Conservation (phyloP, 2,797 vertebrate species). For the Rhinella marina region DNA sequence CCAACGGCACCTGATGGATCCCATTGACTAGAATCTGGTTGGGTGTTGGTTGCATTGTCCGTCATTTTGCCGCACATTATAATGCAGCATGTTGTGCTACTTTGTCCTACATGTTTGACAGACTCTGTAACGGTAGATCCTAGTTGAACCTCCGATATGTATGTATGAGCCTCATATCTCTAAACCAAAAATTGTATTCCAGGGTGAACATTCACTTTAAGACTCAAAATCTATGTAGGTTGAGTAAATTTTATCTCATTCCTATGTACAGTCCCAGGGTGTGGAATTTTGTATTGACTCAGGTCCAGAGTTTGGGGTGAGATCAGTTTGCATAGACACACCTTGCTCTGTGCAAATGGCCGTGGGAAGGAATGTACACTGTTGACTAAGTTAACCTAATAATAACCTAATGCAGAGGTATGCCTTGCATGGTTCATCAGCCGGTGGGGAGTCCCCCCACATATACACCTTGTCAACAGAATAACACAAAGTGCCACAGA, state of each 20-base stretch:
- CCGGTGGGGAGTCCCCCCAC: background rate
- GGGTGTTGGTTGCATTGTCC: too few relatives aligned
- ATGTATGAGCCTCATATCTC: too few relatives aligned
- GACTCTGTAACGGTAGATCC: too few relatives aligned
- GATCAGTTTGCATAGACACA: slow-evolving; percentile 7
- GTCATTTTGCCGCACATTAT: too few relatives aligned
- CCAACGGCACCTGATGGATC: too few relatives aligned
- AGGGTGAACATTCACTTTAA: background rate
- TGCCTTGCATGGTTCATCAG: background rate
- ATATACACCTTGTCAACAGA: background rate
- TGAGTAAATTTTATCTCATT: background rate
- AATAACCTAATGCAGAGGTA: background rate
- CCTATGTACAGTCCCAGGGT: background rate
- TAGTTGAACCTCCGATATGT: too few relatives aligned
- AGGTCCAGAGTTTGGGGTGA: background rate
- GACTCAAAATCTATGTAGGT: background rate
- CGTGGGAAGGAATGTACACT: slow-evolving; percentile 9
- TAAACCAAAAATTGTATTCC: background rate
- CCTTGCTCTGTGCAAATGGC: slow-evolving; percentile 11
- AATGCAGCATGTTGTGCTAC: too few relatives aligned
- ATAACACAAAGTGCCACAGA: background rate
- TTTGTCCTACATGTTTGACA: too few relatives aligned
- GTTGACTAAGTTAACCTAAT: background rate
- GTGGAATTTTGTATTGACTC: slow-evolving; percentile 7
- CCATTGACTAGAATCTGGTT: too few relatives aligned